Base-by-base conservation (phyloP, 2,888 invertebrate genomes). In the Caprella mutica region DNA sequence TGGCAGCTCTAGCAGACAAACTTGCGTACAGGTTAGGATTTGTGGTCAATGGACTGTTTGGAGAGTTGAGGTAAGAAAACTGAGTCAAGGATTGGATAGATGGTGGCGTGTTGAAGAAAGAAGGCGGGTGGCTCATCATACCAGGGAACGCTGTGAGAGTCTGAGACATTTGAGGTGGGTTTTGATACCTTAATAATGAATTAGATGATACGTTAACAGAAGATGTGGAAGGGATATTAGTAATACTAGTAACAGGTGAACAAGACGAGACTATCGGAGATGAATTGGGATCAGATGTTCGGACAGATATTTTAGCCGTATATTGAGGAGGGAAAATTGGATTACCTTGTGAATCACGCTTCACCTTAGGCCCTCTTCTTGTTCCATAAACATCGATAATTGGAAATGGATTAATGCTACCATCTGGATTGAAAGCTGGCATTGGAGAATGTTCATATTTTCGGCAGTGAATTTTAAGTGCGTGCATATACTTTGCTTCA, bases 401-500 rank as follows among this genome's bases (percentile, higher is more conserved):
- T 0, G 87, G 84, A 35, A 85, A 72, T 0, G 89, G 88, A 72
- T 91, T 91, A 0, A 89, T 88, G 0, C 87, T 82, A 1, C 92
- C 92, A 68, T 92, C 91, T 19, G 85, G 79, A 68, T 92, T 89
- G 14, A 92, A 76, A 0, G 94, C 91, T 77, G 89, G 84, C 0
- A 86, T 91, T 0, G 94, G 92, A 65, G 81, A 82, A 72, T 99
- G 98, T 26, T 79, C 77, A 71, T 94, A 91, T 72, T 94, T 96
- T 39, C 91, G 80, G 40, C 97, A 76, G 73, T 98, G 98, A 24
- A 93, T 77, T 74, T 98, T 98, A 51, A 99, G 76, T 19, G 93
- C 92, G 75, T 99, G 97, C 69, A 92, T 93, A 72, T 98, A 98
- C 71, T 99, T 99, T 23, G 96, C 94, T 6, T 89, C 92, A 71